Evolutionary conservation across 2,113 vertebrate genomes (phyloP).

Genomic region (Hippopotamus amphibius): DNA sequence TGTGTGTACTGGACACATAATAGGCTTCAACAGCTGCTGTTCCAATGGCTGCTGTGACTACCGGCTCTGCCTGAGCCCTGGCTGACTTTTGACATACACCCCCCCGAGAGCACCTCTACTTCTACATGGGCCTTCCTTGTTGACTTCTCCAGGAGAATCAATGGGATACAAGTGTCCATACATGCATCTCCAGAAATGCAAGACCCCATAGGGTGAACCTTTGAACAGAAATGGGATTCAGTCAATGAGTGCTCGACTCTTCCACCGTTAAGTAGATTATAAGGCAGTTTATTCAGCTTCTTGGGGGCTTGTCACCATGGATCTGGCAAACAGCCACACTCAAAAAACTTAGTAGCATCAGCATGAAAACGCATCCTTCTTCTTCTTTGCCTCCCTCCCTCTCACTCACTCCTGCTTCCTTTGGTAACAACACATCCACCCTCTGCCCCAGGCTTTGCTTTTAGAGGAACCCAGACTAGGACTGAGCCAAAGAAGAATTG

Average conservation of each 20-base stretch:
- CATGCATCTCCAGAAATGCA: not conserved
- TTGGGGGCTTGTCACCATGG: not conserved
- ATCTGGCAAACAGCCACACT: not conserved
- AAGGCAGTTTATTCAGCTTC: not conserved
- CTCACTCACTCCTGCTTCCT: not conserved
- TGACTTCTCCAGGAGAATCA: not conserved
- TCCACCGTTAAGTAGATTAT: not conserved
- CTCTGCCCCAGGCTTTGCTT: not conserved
- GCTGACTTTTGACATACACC: not conserved
- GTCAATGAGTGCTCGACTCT: no score
- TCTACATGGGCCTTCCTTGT: not conserved
- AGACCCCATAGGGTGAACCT: not conserved
- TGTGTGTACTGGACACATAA: not conserved
- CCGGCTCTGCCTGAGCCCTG: not conserved
- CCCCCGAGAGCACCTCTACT: not conserved
- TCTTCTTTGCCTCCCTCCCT: not conserved
- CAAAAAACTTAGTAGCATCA: not conserved
- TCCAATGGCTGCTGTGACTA: not conserved
- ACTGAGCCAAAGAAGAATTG: not conserved
- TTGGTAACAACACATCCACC: not conserved
- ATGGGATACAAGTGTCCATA: fast-evolving
- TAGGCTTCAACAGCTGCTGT: not conserved
- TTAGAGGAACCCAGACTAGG: not conserved
- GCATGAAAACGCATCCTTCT: not conserved
- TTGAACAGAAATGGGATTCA: not conserved